phyloP scores from a whole-genome alignment of 2,797 vertebrate species.

The Gorsachius magnificus region DNA sequence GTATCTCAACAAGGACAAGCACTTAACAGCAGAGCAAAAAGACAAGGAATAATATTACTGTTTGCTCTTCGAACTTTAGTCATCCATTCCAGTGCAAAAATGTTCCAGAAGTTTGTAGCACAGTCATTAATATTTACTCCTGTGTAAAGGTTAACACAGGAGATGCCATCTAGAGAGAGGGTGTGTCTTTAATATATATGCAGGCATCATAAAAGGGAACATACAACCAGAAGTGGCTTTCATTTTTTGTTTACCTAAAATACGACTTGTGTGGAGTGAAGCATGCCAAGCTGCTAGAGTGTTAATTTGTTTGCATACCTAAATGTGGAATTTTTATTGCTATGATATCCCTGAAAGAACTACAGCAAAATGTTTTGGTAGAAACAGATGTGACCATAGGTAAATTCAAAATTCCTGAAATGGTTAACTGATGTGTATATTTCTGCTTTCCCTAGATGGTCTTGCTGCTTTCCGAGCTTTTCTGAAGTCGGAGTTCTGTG shows the following conservation, averaged over 20 bases:
- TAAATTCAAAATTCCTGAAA: neutral
- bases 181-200: neutral
- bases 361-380: neutral
- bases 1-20: neutral
- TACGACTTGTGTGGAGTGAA: neutral
- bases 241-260: neutral
- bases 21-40: neutral
- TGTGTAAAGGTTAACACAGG: constrained; percentile 27
- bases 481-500: constrained; percentile 94
- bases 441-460: constrained; percentile 80
- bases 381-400: neutral
- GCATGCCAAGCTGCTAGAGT: neutral
- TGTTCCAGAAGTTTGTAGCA: neutral
- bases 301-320: neutral
- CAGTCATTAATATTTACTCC: constrained; percentile 38
- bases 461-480: constrained; percentile 92
- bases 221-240: neutral
- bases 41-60: neutral
- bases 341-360: neutral
- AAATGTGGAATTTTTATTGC: neutral
- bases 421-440: neutral
- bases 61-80: constrained; percentile 37
- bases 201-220: neutral
- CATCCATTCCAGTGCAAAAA: constrained; percentile 55
- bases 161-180: neutral